These are phyloP conservation scores for Sylvietta virens DNA, from an alignment of 2,113 vertebrate species.

Conservation along the genomic window DNA sequence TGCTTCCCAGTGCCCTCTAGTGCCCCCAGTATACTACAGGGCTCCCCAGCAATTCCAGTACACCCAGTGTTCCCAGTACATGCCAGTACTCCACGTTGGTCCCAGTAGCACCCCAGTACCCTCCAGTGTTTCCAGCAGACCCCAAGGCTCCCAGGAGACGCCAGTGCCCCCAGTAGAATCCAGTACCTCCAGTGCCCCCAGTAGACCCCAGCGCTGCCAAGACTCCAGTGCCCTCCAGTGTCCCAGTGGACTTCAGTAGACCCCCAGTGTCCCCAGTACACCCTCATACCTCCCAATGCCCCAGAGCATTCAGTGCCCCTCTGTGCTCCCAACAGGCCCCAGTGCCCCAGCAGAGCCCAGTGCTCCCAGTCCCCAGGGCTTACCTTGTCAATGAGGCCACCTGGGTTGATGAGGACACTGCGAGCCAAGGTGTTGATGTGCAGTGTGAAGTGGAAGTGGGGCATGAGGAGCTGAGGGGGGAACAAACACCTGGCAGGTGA, in stretches of 20 bases:
- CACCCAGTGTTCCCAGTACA: neutral
- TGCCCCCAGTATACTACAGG: neutral
- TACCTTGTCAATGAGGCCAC: neutral
- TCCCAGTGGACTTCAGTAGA: neutral
- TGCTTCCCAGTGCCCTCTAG: neutral
- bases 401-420: neutral
- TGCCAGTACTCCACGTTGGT: neutral
- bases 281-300: neutral
- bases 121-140: neutral
- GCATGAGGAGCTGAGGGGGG: neutral
- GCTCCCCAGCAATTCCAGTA: neutral
- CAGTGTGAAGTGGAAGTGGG: neutral
- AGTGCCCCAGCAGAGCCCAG: neutral
- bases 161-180: neutral
- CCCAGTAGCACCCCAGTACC: neutral
- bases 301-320: neutral
- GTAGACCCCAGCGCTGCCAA: neutral
- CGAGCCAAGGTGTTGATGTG: neutral
- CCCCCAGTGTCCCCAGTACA: neutral
- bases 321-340: neutral
- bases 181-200: neutral
- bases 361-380: neutral
- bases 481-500: neutral
- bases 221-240: neutral
- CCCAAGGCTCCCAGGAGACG: neutral